Conservation (phyloP, 1,140 invertebrate species). For the Hyles vespertilio region DNA sequence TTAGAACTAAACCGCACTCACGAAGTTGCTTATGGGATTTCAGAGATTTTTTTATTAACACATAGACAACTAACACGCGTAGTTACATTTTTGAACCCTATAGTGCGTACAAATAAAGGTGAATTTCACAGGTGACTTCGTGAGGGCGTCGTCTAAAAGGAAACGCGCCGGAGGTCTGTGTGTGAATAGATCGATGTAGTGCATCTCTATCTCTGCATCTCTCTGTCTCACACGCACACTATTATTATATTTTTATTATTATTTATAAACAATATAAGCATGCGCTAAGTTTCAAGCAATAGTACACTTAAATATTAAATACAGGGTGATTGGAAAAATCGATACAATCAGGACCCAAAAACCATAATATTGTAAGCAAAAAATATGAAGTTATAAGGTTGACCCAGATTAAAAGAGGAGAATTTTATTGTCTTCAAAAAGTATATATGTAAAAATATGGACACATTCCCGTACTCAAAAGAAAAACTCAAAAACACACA, state of each 20-base stretch:
- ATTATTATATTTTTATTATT: conserved; percentile 29
- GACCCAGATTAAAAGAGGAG: too few relatives aligned
- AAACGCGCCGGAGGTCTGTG: conserved; percentile 63
- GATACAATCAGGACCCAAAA: background rate
- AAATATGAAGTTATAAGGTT: too few relatives aligned
- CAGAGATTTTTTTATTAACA: conserved; percentile 37
- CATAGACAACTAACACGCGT: conserved; percentile 45
- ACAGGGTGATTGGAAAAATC: conserved; percentile 16
- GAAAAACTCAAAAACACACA: too few relatives aligned
- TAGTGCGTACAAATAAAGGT: conserved; percentile 37
- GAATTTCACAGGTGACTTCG: conserved; percentile 73
- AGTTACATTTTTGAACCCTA: conserved; percentile 36
- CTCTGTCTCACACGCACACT: conserved; percentile 57
- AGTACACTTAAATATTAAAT: background rate
- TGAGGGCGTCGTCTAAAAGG: conserved; percentile 62
- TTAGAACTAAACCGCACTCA: conserved; percentile 52
- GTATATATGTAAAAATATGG: too few relatives aligned
- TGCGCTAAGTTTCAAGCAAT: conserved; percentile 5
- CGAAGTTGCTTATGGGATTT: conserved; percentile 63
- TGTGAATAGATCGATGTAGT: conserved; percentile 71
- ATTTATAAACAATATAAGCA: conserved; percentile 9
- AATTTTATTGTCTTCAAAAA: too few relatives aligned
- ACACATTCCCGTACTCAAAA: too few relatives aligned
- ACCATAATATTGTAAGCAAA: too few relatives aligned
- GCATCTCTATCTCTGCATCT: conserved; percentile 67